Percentiles rank a stretch among this genome's conserved stretches.
Conservation (phyloP, 2,888 invertebrate genomes). For the Ischnura elegans region DNA sequence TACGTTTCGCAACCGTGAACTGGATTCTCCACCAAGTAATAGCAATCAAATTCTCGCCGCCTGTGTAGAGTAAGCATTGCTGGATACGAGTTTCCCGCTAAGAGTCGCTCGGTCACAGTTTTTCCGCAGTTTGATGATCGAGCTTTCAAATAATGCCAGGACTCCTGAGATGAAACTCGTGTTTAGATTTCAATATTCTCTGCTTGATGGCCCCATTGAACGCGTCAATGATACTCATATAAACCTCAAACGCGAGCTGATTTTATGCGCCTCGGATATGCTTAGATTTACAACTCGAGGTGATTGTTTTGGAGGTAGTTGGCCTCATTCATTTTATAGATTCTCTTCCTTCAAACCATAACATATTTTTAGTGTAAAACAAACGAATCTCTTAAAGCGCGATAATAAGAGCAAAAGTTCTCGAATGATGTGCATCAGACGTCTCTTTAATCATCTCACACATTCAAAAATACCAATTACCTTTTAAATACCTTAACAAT, state of each 20-base stretch:
- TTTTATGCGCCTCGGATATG: neutral
- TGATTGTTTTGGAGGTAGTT: too few species aligned
- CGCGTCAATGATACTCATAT: neutral
- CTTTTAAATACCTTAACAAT: too few species aligned
- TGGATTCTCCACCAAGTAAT: constrained; percentile 10
- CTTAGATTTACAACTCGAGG: neutral
- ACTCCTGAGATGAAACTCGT: neutral
- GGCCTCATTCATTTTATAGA: too few species aligned
- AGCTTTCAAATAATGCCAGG: neutral
- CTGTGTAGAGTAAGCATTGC: neutral
- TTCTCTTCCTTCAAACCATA: too few species aligned
- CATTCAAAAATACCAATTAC: too few species aligned
- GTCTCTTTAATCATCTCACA: too few species aligned
- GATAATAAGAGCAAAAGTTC: too few species aligned
- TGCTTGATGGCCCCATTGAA: neutral
- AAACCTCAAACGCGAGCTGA: neutral
- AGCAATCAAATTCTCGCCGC: neutral
- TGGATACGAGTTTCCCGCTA: neutral
- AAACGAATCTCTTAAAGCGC: too few species aligned
- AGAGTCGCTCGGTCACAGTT: neutral
- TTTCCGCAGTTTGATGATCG: neutral
- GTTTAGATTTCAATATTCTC: neutral
- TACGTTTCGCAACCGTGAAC: neutral
- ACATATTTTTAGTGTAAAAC: too few species aligned
- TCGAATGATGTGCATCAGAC: too few species aligned